Base-by-base conservation (phyloP, 2,797 vertebrate species). In the Pipistrellus kuhlii region DNA sequence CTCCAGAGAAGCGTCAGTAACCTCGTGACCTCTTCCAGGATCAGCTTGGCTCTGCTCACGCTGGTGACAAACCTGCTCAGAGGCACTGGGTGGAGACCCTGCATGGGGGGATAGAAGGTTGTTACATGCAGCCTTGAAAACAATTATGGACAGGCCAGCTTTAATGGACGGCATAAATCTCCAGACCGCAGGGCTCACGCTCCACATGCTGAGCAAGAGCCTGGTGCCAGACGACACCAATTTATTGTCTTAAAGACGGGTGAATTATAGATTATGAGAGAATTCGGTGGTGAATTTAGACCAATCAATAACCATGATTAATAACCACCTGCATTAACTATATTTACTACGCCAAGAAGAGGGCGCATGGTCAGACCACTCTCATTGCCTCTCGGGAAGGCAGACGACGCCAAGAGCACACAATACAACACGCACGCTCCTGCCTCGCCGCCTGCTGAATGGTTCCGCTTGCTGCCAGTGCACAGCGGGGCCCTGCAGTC, bases 1-100 rank as follows among this genome's bases (percentile, higher is more conserved):
- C 99, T 99, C 99, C 99, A 99, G 93, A 99, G 96, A 44, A 99
- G 98, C 41, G 99, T 99, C 97, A 99, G 97, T 44, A 99, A 98
- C 30, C 98, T 98, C 0, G 98, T 97, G 0, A 99, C 99, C 97
- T 99, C 99, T 1, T 99, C 99, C 1, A 99, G 96, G 88, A 99
- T 98, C 87, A 99, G 99, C 97, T 98, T 99, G 85, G 99, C 98
- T 10, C 97, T 98, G 97, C 97, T 98, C 71, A 98, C 87, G 41
- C 96, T 97, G 8, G 97, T 44, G 1, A 98, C 98, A 59, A 99
- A 97, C 73, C 94, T 96, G 93, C 96, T 98, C 96, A 98, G 97
- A 1, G 98, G 97, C 4, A 97, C 97, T 78, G 97, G 97, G 2
- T 98, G 98, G 2, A 95, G 81, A 81, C 94, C 95, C 99, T 99